These are phyloP conservation scores for Willisornis vidua DNA, from an alignment of 2,113 vertebrate species.

Conservation along the genomic window DNA sequence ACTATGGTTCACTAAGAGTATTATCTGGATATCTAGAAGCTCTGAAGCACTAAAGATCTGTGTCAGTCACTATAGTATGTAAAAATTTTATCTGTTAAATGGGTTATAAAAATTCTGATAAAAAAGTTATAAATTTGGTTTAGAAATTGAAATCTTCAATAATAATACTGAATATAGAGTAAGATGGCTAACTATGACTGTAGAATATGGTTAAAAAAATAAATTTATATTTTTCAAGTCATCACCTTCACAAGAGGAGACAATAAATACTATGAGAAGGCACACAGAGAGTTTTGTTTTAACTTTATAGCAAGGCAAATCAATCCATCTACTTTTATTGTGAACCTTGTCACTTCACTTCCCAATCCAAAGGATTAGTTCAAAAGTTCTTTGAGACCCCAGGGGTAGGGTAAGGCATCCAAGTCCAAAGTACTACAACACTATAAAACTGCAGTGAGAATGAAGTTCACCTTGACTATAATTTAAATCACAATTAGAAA, in stretches of 20 bases:
- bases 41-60: background rate
- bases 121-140: background rate
- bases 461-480: background rate
- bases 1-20: background rate
- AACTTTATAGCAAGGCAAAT: background rate
- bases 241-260: background rate
- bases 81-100: background rate
- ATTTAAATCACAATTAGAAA: background rate
- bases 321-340: background rate
- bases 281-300: background rate
- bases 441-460: background rate
- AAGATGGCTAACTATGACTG: background rate
- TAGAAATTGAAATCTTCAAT: background rate
- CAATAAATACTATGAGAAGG: background rate
- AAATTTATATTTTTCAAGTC: background rate
- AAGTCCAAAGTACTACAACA: background rate
- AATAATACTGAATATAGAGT: background rate
- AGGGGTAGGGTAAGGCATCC: background rate
- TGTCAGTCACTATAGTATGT: background rate
- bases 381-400: background rate
- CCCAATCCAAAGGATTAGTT: background rate
- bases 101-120: background rate
- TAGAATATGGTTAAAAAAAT: background rate
- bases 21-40: background rate
- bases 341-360: background rate